Conservation (phyloP, 2,113 vertebrate species). For the Vimba vimba region DNA sequence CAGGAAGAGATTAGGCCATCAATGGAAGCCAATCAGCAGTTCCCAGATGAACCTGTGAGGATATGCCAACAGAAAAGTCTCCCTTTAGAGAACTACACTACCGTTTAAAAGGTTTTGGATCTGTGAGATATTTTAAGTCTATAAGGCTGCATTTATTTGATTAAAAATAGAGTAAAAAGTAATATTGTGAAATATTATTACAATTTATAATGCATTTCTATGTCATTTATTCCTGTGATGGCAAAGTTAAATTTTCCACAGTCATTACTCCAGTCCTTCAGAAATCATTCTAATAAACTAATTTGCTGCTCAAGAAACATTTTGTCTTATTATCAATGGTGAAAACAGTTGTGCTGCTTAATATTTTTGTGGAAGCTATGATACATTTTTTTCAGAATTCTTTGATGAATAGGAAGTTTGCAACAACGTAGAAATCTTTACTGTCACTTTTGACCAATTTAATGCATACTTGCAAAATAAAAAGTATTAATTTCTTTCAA, state of each 20-base stretch:
- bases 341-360: background rate
- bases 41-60: conserved; percentile 6
- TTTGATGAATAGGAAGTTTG: background rate
- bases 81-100: background rate
- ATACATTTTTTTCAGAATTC: no score
- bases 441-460: background rate
- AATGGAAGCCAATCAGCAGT: background rate
- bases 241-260: no score
- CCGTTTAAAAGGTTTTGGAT: background rate
- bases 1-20: conserved; percentile 25
- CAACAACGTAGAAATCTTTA: background rate
- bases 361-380: background rate
- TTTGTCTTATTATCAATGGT: background rate
- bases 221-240: no score
- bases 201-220: background rate
- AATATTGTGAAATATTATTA: background rate
- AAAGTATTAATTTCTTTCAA: no score
- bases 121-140: background rate
- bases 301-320: background rate
- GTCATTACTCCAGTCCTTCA: background rate
- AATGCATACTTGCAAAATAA: background rate
- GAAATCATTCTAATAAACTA: background rate
- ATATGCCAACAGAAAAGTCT: background rate
- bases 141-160: background rate
- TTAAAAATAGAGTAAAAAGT: background rate